Conservation (phyloP, 2,113 vertebrate species). For the Oostethus manadensis region DNA sequence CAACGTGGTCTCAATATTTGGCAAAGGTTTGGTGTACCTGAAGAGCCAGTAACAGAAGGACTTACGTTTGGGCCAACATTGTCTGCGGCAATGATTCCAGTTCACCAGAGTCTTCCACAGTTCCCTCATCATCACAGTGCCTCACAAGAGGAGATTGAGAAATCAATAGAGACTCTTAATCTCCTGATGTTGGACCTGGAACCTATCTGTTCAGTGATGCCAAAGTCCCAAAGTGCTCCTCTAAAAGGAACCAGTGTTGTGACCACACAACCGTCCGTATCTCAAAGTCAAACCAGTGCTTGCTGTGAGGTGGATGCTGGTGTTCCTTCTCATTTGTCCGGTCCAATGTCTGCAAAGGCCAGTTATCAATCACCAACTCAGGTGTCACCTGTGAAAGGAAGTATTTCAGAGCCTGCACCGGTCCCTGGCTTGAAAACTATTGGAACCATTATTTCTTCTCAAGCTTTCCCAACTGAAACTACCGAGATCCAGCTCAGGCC, state of each 20-base stretch:
- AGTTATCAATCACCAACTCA: conserved; percentile 31
- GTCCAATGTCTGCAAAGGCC: conserved; percentile 22
- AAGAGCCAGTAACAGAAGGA: conserved; percentile 71
- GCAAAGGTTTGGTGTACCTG: conserved; percentile 83
- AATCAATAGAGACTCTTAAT: conserved; percentile 92
- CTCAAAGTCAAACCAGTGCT: conserved; percentile 60
- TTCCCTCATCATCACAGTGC: conserved; percentile 80
- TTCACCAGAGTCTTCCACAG: conserved; percentile 84
- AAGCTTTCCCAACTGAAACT: conserved; percentile 16
- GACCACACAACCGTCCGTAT: conserved; percentile 80
- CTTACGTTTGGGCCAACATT: conserved; percentile 57
- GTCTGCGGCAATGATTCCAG: conserved; percentile 48
- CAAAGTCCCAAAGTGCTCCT: conserved; percentile 86
- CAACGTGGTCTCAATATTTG: conserved; percentile 92
- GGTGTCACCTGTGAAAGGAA: conserved; percentile 39
- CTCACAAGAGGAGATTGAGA: conserved; percentile 90
- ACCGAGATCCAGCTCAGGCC: conserved; percentile 66
- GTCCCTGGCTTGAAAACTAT: conserved; percentile 51
- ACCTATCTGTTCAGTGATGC: conserved; percentile 61
- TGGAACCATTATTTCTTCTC: conserved; percentile 34
- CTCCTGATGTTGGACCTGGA: conserved; percentile 92
- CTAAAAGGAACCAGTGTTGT: conserved; percentile 61
- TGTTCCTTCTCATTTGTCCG: conserved; percentile 36
- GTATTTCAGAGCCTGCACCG: conserved; percentile 37
- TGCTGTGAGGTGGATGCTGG: conserved; percentile 59